Evolutionary conservation across 2,888 invertebrate genomes (phyloP).

Genomic region (Harmothoe impar): DNA sequence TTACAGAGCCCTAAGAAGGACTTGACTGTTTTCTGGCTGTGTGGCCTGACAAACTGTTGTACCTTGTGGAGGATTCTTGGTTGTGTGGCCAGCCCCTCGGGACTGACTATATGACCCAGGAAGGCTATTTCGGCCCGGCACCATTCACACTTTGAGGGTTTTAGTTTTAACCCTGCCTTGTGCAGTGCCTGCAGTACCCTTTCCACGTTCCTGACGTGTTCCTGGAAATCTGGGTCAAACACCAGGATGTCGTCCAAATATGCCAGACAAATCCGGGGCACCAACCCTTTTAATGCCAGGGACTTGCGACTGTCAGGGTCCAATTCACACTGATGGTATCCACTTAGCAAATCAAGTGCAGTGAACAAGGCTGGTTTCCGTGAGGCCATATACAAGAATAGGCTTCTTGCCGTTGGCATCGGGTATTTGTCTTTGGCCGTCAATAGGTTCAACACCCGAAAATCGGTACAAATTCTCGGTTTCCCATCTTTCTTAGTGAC

Average conservation of each 20-base stretch:
- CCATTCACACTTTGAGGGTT: conserved; percentile 26
- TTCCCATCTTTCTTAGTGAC: neutral
- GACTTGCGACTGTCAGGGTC: neutral
- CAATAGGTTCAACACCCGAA: neutral
- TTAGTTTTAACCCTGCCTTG: neutral
- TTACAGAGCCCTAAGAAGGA: conserved; percentile 9
- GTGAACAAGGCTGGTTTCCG: neutral
- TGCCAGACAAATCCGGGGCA: neutral
- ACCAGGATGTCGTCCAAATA: too few relatives aligned
- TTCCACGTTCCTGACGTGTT: neutral
- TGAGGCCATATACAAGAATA: neutral
- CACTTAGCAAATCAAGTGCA: neutral
- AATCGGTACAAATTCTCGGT: neutral
- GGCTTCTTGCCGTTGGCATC: neutral
- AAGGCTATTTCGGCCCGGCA: neutral
- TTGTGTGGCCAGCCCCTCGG: neutral
- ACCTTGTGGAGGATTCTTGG: neutral
- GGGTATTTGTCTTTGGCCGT: neutral
- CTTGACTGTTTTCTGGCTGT: neutral
- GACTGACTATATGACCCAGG: neutral
- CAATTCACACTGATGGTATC: neutral
- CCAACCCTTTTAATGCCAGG: neutral
- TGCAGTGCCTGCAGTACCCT: neutral
- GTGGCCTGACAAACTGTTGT: neutral
- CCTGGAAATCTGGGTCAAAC: neutral